Conservation (phyloP, 2,113 vertebrate species). For the Rhynchopsitta pachyrhyncha region DNA sequence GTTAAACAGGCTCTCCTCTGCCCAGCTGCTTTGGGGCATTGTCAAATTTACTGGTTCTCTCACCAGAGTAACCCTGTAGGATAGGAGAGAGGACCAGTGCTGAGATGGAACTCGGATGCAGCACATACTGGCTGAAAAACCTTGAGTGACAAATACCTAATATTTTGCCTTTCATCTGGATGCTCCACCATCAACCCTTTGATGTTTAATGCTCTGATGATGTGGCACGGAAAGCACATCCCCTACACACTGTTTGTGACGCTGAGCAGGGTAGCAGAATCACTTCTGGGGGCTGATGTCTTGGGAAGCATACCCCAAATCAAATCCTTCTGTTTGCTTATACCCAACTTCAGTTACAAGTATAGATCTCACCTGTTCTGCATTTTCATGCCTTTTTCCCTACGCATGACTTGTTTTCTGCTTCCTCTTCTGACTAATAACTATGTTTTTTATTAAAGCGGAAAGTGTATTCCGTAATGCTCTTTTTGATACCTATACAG, state of each 20-base stretch:
- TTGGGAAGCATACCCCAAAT: background rate
- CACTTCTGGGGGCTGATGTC: background rate
- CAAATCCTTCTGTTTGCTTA: background rate
- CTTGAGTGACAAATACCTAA: fast-evolving
- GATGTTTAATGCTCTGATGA: background rate
- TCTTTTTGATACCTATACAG: background rate
- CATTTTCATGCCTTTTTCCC: background rate
- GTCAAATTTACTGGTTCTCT: background rate
- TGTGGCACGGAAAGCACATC: background rate
- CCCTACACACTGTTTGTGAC: fast-evolving
- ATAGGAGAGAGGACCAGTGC: background rate
- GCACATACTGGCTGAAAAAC: background rate
- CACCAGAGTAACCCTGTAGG: fast-evolving
- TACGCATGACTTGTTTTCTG: background rate
- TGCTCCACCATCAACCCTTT: background rate
- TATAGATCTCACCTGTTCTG: background rate
- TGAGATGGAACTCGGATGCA: background rate
- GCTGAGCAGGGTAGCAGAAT: background rate
- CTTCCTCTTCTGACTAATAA: background rate
- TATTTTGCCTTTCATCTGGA: background rate
- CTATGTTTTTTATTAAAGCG: background rate
- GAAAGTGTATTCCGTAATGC: background rate
- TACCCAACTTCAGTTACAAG: background rate
- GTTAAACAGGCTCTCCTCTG: background rate
- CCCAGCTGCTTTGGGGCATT: background rate